phyloP scores from a whole-genome alignment of 2,797 vertebrate species.

The Apogon hyalosoma region DNA sequence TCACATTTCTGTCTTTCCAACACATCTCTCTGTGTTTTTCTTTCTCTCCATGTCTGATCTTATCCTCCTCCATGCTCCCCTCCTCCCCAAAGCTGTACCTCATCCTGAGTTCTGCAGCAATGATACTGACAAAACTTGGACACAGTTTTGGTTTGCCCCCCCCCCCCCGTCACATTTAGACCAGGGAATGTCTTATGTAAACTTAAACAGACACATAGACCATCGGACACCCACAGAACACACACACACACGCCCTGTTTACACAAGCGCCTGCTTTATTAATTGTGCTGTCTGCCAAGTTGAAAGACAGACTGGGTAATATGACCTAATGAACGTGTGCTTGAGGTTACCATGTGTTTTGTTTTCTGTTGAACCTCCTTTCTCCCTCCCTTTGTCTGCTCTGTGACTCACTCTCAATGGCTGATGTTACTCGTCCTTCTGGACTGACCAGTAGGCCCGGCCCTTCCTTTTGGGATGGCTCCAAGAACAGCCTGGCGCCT shows the following conservation, averaged over 20 bases:
- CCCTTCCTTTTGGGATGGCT: conserved; percentile 62
- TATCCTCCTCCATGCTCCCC: conserved; percentile 46
- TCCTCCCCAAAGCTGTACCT: conserved; percentile 33
- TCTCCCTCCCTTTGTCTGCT: conserved; percentile 24
- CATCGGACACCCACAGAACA: conserved; percentile 17
- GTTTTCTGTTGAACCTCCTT: conserved; percentile 33
- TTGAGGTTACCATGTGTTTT: conserved; percentile 46
- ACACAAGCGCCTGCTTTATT: conserved; percentile 50
- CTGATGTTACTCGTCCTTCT: conserved; percentile 67
- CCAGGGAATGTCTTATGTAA: conserved; percentile 30
- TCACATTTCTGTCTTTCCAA: conserved; percentile 72
- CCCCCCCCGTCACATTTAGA: conserved; percentile 37
- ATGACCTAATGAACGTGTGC: conserved; percentile 47
- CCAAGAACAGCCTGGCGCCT: conserved; percentile 55
- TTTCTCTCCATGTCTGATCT: conserved; percentile 57
- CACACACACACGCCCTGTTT: conserved; percentile 41
- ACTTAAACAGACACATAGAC: conserved; percentile 41
- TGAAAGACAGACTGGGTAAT: conserved; percentile 58
- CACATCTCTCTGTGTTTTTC: conserved; percentile 65
- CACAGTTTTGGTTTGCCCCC: conserved; percentile 32
- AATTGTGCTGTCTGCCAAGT: conserved; percentile 49
- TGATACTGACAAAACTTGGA: conserved; percentile 50
- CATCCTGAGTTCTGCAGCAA: conserved; percentile 33
- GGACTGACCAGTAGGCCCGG: conserved; percentile 63
- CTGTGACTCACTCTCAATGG: conserved; percentile 56